A percentile compares a stretch with the other conserved stretches of the same genome.
These are phyloP conservation scores for Neoaliturus tenellus DNA, from an alignment of 2,888 invertebrate species.

Conservation along the genomic window DNA sequence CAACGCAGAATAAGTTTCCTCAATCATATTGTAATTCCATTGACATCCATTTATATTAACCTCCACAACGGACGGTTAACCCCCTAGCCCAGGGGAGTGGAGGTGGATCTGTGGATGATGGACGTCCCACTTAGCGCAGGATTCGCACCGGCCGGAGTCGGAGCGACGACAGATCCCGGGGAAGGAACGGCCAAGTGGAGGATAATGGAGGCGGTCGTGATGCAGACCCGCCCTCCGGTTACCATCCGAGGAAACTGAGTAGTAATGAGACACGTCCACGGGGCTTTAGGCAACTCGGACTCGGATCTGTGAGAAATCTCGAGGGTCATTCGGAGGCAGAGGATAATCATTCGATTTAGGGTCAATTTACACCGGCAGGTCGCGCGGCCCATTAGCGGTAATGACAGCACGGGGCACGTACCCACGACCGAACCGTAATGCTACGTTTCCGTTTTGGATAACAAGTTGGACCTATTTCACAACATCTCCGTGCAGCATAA, in stretches of 20 bases:
- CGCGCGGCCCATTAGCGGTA: slow-evolving; percentile 9
- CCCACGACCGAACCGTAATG: slow-evolving; percentile 42
- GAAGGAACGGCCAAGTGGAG: neutral
- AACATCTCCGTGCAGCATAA: slow-evolving; percentile 20
- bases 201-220: slow-evolving; percentile 2
- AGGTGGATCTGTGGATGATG: no score
- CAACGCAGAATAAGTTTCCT: no score
- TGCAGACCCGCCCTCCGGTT: neutral
- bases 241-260: neutral
- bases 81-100: no score
- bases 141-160: neutral
- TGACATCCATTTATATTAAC: no score
- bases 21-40: no score
- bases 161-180: neutral
- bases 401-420: slow-evolving; percentile 4
- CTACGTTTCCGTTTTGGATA: slow-evolving; percentile 45
- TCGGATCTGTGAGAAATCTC: slow-evolving; percentile 44
- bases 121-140: neutral
- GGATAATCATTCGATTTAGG: slow-evolving; percentile 51
- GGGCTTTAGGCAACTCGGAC: slow-evolving; percentile 32
- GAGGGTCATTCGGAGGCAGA: slow-evolving; percentile 36
- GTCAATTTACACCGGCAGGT: slow-evolving; percentile 29
- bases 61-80: no score
- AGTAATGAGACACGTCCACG: slow-evolving; percentile 36
- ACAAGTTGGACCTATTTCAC: slow-evolving; percentile 36